phyloP scores from a whole-genome alignment of 2,797 vertebrate species.

The Ambastaia sidthimunki region DNA sequence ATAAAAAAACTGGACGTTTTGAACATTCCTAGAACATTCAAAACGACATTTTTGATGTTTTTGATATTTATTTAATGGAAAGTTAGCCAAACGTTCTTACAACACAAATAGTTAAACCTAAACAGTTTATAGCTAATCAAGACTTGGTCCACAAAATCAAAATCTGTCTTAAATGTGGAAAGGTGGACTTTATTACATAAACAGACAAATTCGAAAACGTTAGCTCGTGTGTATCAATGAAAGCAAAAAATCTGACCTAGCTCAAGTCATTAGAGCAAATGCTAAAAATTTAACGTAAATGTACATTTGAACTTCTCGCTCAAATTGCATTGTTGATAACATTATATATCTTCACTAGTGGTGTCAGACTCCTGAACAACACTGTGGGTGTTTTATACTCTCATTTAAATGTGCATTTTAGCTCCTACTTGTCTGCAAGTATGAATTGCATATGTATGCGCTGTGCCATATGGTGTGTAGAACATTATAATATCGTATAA shows the following conservation, averaged over 20 bases:
- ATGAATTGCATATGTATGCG: slow-evolving; percentile 10
- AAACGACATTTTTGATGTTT: too few relatives aligned
- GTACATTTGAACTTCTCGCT: neutral
- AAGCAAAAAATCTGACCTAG: neutral
- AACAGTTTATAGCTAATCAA: too few relatives aligned
- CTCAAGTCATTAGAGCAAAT: neutral
- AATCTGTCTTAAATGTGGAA: neutral
- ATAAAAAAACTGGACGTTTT: too few relatives aligned
- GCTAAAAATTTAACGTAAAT: neutral
- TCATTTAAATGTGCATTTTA: slow-evolving; percentile 31
- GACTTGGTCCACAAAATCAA: neutral
- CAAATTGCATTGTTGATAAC: neutral
- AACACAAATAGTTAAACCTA: too few relatives aligned
- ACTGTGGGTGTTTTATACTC: slow-evolving; percentile 4
- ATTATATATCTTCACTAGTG: neutral
- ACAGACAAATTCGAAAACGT: neutral
- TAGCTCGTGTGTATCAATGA: neutral
- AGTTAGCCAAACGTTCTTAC: too few relatives aligned
- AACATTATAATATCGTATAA: neutral
- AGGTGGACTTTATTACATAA: too few relatives aligned
- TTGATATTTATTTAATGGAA: too few relatives aligned
- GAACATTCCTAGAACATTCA: too few relatives aligned
- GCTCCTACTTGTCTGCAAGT: neutral
- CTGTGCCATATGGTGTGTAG: neutral
- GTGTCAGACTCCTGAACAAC: neutral